Evolutionary conservation across 2,113 vertebrate species (phyloP).

Genomic region (Maccullochella peelii): DNA sequence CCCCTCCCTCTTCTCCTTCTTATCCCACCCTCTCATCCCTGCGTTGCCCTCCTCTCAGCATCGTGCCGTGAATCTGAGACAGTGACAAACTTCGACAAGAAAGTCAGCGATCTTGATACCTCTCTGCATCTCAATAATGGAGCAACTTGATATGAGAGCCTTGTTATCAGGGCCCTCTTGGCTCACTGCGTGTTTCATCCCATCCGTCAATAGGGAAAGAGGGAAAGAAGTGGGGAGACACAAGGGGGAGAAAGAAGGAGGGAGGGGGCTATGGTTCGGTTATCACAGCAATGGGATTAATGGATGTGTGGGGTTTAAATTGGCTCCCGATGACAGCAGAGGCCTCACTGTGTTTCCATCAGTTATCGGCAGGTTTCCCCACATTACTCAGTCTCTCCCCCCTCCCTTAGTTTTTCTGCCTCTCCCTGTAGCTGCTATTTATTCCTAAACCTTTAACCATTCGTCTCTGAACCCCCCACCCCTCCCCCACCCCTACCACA

Average conservation of each 20-base stretch:
- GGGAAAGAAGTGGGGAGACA: slow-evolving; percentile 27
- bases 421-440: slow-evolving; percentile 47
- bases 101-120: slow-evolving; percentile 86
- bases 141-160: slow-evolving; percentile 84
- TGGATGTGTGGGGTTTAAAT: slow-evolving; percentile 74
- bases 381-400: slow-evolving; percentile 49
- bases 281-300: slow-evolving; percentile 76
- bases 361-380: slow-evolving; percentile 65
- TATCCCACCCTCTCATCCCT: slow-evolving; percentile 70
- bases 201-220: slow-evolving; percentile 86
- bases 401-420: slow-evolving; percentile 25
- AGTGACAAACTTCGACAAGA: slow-evolving; percentile 88
- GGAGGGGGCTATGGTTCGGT: slow-evolving; percentile 52
- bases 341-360: slow-evolving; percentile 69
- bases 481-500: not conserved
- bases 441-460: slow-evolving; percentile 54
- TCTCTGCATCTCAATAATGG: slow-evolving; percentile 83
- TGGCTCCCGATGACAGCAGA: slow-evolving; percentile 71
- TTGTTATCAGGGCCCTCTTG: slow-evolving; percentile 84
- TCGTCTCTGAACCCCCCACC: slow-evolving; percentile 39
- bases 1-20: slow-evolving; percentile 50
- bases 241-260: not conserved
- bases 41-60: slow-evolving; percentile 77
- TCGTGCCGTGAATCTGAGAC: slow-evolving; percentile 83
- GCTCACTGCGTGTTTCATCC: slow-evolving; percentile 82